Base-by-base conservation (phyloP, 2,797 vertebrate genomes). In the Neoniphon sammara region DNA sequence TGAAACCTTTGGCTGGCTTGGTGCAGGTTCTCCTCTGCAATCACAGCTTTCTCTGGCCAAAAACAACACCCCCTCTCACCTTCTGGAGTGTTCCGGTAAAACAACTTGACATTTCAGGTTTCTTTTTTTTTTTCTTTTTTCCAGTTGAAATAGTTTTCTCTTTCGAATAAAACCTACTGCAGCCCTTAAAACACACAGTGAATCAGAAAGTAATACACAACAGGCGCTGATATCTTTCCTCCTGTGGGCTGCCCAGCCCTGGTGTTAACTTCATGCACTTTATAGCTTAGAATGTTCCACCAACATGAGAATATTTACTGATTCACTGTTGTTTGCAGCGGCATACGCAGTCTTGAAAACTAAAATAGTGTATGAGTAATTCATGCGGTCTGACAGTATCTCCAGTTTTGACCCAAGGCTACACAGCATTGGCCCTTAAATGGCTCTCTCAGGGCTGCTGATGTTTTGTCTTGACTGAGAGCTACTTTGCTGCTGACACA, bases 401-500 rank as follows among this genome's bases (percentile, higher is more conserved):
- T 73, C 31, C 59, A 21, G 54, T 57, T 61, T 64, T 80, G 78
- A 87, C 77, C 77, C 61, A 54, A 84, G 70, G 63, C 55, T 25
- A 54, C 60, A 31, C 53, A 55, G 60, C 53, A 30, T 66, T 52
- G 21, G 42, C n/a, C 5, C 17, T 50, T 60, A 55, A 58, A 50
- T 25, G 0, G 30, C 56, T 74, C 46, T 69, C 71, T 54, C 25
- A 36, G 64, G 50, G 31, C 31, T 34, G 31, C 31, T 34, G 31
- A 34, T 34, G 31, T 59, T 78, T 68, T 55, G 55, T 73, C 39
- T 70, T 66, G 44, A 77, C 66, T 80, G 62, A 74, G 55, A 78
- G 52, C 52, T 72, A 42, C 62, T 80, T 66, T 75, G 44, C 58
- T 87, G 82, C 88, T 89, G 82, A 89, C 83, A 78, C 46, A 77